Percentiles rank a stretch among this genome's conserved stretches.
phyloP scores from a whole-genome alignment of 2,888 invertebrate species.

The Ashinkailepas kermadecensis region DNA sequence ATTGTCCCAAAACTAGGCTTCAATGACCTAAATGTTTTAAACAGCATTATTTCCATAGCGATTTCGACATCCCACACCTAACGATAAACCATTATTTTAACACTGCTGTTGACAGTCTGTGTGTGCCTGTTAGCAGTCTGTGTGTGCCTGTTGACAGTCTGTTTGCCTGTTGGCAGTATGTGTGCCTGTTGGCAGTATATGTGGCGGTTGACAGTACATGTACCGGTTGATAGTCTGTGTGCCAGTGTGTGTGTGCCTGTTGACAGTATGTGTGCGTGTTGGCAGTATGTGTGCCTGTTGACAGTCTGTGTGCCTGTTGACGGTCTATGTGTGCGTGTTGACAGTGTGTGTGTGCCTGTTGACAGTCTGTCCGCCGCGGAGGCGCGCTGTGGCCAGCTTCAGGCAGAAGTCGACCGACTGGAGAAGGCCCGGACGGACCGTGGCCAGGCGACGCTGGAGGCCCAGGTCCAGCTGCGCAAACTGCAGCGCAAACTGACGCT shows the following conservation, averaged over 20 bases:
- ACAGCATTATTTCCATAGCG: too few relatives aligned
- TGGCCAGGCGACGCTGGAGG: not conserved
- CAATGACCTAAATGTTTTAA: too few relatives aligned
- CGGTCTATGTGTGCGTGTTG: not conserved
- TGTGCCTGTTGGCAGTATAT: too few relatives aligned
- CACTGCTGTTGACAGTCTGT: not conserved
- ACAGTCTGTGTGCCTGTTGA: not conserved
- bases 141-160: too few relatives aligned
- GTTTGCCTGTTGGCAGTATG: too few relatives aligned
- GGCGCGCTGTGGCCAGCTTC: not conserved
- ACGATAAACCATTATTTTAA: too few relatives aligned
- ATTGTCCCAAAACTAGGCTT: too few relatives aligned
- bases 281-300: not conserved
- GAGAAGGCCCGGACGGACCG: not conserved
- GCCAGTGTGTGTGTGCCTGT: not conserved
- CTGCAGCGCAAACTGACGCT: conserved; percentile 27
- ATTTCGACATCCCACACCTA: too few relatives aligned
- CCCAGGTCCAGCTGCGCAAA: conserved; percentile 41
- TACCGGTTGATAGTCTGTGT: too few relatives aligned
- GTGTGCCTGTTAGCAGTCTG: too few relatives aligned
- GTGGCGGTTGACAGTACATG: too few relatives aligned
- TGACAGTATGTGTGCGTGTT: not conserved
- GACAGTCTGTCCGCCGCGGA: not conserved
- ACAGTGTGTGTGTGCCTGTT: not conserved
- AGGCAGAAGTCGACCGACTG: not conserved